Conservation (phyloP, 2,113 vertebrate species). For the Halcyon senegalensis region DNA sequence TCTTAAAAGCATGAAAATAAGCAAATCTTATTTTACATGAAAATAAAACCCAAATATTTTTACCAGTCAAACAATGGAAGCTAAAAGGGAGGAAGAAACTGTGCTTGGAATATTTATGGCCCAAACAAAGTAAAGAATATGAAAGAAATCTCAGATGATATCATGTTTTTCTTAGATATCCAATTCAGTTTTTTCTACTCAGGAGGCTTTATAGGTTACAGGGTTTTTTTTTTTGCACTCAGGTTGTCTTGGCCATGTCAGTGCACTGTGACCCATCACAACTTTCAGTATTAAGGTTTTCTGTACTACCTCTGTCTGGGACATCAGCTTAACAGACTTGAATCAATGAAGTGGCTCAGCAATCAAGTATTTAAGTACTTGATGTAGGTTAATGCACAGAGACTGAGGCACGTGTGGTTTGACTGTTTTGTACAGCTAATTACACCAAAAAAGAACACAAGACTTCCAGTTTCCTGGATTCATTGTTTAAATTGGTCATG, state of each 20-base stretch:
- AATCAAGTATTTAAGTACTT: not conserved
- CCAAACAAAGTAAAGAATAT: not conserved
- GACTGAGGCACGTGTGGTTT: not conserved
- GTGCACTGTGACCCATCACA: not conserved
- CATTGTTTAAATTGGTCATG: not conserved
- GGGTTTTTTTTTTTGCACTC: rapidly evolving
- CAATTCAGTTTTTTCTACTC: not conserved
- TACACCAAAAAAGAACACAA: not conserved
- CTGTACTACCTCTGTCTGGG: not conserved
- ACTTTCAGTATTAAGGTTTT: not conserved
- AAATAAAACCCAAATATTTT: not conserved
- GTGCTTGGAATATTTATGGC: not conserved
- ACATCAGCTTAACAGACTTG: not conserved
- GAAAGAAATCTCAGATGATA: not conserved
- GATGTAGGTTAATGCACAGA: not conserved
- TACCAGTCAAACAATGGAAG: not conserved
- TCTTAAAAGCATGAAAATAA: not conserved
- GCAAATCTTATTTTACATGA: not conserved
- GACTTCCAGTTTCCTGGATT: not conserved
- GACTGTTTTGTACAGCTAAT: not conserved
- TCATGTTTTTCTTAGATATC: not conserved
- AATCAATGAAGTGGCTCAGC: not conserved
- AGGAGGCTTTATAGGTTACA: not conserved
- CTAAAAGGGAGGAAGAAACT: not conserved
- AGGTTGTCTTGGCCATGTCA: not conserved